Evolutionary conservation across 2,888 invertebrate species (phyloP).

Genomic region (Archips crataeganus): DNA sequence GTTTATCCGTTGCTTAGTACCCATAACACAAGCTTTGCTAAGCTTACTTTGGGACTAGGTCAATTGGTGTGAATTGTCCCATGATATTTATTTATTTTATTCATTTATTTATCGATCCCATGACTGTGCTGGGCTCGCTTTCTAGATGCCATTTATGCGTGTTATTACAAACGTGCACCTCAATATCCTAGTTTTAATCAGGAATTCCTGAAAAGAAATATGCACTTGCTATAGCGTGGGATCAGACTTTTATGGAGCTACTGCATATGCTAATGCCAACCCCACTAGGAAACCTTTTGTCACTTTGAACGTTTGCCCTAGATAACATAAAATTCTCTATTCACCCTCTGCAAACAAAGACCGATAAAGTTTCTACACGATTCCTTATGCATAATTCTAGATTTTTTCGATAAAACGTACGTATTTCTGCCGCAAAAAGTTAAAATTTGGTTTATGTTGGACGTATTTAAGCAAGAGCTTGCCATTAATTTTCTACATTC

Average conservation of each 20-base stretch:
- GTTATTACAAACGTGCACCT: neutral
- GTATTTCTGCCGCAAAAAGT: no score
- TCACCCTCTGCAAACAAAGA: conserved; percentile 9
- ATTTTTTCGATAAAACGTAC: neutral
- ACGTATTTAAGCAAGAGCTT: no score
- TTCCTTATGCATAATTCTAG: neutral
- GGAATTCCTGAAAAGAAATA: conserved; percentile 30
- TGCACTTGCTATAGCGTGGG: conserved; percentile 20
- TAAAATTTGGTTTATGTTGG: no score
- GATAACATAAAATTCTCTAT: conserved; percentile 15
- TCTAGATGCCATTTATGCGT: neutral
- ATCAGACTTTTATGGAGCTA: conserved; percentile 27
- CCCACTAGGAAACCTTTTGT: conserved; percentile 22
- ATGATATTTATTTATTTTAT: no score
- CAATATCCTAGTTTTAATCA: conserved; percentile 29
- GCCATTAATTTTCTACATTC: no score
- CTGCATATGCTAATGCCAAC: conserved; percentile 34
- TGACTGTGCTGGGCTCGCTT: neutral
- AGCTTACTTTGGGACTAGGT: no score
- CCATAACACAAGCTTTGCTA: no score
- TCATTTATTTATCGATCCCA: no score
- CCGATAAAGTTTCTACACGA: neutral
- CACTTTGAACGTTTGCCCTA: conserved; percentile 16
- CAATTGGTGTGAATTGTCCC: no score
- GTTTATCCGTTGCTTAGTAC: no score